These are phyloP conservation scores for Drosophila littoralis DNA, from an alignment of 1,140 invertebrate genomes.

Conservation along the genomic window DNA sequence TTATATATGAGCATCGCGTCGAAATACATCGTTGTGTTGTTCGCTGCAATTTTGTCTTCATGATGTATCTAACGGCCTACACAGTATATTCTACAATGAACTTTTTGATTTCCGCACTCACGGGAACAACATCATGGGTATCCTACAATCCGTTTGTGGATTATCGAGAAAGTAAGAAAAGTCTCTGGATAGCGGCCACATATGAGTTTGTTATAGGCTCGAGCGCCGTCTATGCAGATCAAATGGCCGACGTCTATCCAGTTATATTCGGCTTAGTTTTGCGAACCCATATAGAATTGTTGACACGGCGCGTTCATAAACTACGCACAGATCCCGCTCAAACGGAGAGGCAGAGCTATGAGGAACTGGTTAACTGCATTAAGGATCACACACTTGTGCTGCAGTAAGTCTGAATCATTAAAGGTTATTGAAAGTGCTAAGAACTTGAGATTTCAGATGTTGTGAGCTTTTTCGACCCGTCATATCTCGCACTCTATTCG, in stretches of 20 bases:
- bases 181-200: conserved; percentile 24
- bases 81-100: not conserved
- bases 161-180: conserved; percentile 9
- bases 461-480: conserved; percentile 24
- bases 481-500: conserved; percentile 41
- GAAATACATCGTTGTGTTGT: conserved; percentile 33
- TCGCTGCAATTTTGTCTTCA: conserved; percentile 33
- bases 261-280: conserved; percentile 35
- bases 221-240: not conserved
- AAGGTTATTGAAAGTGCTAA: not conserved
- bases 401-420: conserved; percentile 1
- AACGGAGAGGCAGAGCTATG: conserved; percentile 6
- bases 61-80: conserved; percentile 18
- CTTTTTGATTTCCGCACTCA: not conserved
- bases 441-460: conserved; percentile 6
- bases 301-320: conserved; percentile 11
- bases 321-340: conserved; percentile 25
- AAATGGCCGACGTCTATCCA: conserved; percentile 30
- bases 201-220: conserved; percentile 7
- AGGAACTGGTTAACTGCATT: conserved; percentile 43
- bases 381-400: conserved; percentile 42
- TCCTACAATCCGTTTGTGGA: conserved; percentile 48
- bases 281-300: conserved; percentile 27
- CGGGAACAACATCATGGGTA: conserved; percentile 26
- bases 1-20: not conserved